Percentiles rank a stretch among this genome's conserved stretches.
Conservation (phyloP, 64 coral and sea anemone species). For the Stichodactyla mertensii region DNA sequence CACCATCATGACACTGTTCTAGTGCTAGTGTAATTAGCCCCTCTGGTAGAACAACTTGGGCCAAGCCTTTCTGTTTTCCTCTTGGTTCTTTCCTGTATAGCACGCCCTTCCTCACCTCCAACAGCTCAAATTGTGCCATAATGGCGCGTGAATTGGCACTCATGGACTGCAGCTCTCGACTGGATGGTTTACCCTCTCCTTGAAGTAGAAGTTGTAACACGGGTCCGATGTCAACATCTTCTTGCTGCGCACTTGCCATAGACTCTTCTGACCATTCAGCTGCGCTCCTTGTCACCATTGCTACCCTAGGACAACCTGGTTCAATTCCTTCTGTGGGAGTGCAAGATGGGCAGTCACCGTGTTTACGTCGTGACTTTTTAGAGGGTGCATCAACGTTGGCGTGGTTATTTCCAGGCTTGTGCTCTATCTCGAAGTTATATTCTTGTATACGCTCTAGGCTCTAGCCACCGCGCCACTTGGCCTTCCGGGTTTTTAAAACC, state of each 20-base stretch:
- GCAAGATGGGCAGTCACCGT: slow-evolving; percentile 16
- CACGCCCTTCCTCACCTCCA: not conserved
- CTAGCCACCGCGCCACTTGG: slow-evolving; percentile 15
- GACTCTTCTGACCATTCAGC: not conserved
- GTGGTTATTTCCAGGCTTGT: not conserved
- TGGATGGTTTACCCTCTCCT: not conserved
- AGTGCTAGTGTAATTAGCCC: not conserved
- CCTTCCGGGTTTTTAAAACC: not conserved
- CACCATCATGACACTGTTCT: not conserved
- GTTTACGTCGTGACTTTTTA: slow-evolving; percentile 7
- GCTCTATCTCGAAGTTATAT: slow-evolving; percentile 34
- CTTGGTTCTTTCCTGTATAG: not conserved
- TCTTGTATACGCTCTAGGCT: not conserved
- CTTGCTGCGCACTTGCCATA: not conserved
- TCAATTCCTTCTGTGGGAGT: not conserved
- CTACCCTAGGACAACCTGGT: not conserved
- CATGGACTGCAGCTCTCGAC: not conserved
- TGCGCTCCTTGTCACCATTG: not conserved
- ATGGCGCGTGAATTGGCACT: not conserved
- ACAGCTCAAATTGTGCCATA: slow-evolving; percentile 5
- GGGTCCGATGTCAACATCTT: slow-evolving; percentile 28
- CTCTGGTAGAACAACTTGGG: not conserved
- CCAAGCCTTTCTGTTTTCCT: not conserved
- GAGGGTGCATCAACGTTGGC: slow-evolving; percentile 7
- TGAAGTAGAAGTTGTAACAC: not conserved